phyloP scores from a whole-genome alignment of 2,888 invertebrate genomes.

The Caprella mutica region DNA sequence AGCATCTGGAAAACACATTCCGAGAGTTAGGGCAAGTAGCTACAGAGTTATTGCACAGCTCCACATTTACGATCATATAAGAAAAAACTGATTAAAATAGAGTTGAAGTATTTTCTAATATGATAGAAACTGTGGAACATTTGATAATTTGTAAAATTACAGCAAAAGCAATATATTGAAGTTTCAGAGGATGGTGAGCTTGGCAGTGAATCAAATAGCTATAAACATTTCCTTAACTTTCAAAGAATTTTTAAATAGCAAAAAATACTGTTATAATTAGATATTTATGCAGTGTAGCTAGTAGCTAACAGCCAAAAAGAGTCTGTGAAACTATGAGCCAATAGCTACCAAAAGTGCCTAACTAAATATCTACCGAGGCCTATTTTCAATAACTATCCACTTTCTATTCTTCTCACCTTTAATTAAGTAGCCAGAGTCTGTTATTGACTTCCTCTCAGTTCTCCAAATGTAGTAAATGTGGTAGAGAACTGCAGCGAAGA shows the following conservation, averaged over 20 bases:
- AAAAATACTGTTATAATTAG: too few species aligned
- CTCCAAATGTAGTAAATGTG: conserved; percentile 44
- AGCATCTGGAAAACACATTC: conserved; percentile 22
- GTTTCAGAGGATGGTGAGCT: too few species aligned
- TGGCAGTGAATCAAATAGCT: too few species aligned
- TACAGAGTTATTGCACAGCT: too few species aligned
- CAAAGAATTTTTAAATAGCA: too few species aligned
- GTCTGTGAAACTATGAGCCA: background rate
- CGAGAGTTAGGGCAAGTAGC: background rate
- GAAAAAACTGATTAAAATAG: background rate
- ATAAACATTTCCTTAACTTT: too few species aligned
- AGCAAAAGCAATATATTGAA: too few species aligned
- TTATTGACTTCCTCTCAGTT: conserved; percentile 43
- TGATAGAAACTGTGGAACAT: background rate
- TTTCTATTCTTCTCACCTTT: conserved; percentile 41
- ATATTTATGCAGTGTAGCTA: too few species aligned
- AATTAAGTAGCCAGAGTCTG: conserved; percentile 45
- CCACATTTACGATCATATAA: background rate
- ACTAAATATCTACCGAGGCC: background rate
- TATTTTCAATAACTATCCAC: too few species aligned
- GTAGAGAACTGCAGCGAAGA: conserved; percentile 43
- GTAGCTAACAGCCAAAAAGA: background rate
- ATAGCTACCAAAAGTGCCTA: background rate
- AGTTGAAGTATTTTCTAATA: background rate
- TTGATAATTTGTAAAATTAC: too few species aligned